Evolutionary conservation across 2,888 invertebrate species (phyloP).

Genomic region (Entomobrya multifasciata): DNA sequence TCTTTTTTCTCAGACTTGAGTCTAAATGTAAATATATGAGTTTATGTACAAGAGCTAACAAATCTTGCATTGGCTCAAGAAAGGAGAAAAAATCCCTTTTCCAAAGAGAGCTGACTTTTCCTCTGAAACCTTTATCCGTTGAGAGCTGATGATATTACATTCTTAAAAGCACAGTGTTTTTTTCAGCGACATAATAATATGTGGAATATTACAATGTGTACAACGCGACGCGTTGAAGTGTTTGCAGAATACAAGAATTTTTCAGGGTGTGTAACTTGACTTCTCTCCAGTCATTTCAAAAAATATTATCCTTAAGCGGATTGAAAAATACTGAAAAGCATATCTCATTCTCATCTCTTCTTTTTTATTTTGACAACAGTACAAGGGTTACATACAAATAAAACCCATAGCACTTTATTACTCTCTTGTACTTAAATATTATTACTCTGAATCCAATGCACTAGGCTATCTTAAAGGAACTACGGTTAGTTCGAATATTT

Average conservation of each 20-base stretch:
- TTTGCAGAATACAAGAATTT: slow-evolving; percentile 23
- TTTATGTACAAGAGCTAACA: slow-evolving; percentile 46
- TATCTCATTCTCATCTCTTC: slow-evolving; percentile 14
- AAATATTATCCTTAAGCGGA: slow-evolving; percentile 68
- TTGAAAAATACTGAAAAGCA: slow-evolving; percentile 35
- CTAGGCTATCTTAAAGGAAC: too few species aligned
- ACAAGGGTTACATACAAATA: too few species aligned
- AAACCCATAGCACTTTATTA: too few species aligned
- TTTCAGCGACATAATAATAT: not conserved
- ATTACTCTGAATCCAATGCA: too few species aligned
- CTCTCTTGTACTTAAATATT: too few species aligned
- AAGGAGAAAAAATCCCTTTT: slow-evolving; percentile 59
- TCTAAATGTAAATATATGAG: slow-evolving; percentile 53
- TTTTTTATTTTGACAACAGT: too few species aligned
- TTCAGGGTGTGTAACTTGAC: slow-evolving; percentile 66
- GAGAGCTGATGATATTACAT: slow-evolving; percentile 51
- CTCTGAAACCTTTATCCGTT: slow-evolving; percentile 65
- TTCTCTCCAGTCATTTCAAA: slow-evolving; percentile 58
- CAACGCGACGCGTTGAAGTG: not conserved
- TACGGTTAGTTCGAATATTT: too few species aligned
- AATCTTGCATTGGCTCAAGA: slow-evolving; percentile 57
- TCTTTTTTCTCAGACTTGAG: slow-evolving; percentile 34
- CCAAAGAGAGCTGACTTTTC: slow-evolving; percentile 68
- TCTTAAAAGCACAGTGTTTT: not conserved
- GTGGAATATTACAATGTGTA: not conserved